A percentile compares a stretch with the other conserved stretches of the same genome.
phyloP scores from a whole-genome alignment of 1,140 invertebrate species.

The Philopotamus ludificatus region DNA sequence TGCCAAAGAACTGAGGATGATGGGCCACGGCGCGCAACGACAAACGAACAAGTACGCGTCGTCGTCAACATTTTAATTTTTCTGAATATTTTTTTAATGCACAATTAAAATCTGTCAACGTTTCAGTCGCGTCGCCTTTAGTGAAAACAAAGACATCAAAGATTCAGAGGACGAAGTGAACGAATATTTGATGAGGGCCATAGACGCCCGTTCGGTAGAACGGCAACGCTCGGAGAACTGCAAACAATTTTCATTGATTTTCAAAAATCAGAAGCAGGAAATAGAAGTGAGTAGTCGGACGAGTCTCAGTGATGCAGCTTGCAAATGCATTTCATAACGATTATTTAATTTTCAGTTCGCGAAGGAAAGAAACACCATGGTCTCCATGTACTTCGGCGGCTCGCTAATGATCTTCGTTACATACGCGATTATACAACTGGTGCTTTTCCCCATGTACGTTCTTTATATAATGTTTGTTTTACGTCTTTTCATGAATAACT shows the following conservation, averaged over 20 bases:
- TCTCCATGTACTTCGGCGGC: slow-evolving; percentile 80
- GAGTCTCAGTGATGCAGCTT: background rate
- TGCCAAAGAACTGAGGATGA: slow-evolving; percentile 82
- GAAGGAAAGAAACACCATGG: slow-evolving; percentile 77
- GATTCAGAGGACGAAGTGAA: slow-evolving; percentile 91
- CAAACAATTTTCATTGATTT: slow-evolving; percentile 75
- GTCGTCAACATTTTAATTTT: background rate
- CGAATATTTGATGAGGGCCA: slow-evolving; percentile 90
- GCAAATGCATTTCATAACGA: background rate
- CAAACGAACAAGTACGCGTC: slow-evolving; percentile 10
- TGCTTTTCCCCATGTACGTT: slow-evolving; percentile 69
- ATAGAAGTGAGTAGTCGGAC: slow-evolving; percentile 68
- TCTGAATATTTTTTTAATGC: too few species aligned
- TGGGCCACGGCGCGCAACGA: slow-evolving; percentile 73
- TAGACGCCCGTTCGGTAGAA: slow-evolving; percentile 92
- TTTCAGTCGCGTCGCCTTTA: slow-evolving; percentile 64
- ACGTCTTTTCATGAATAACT: slow-evolving; percentile 12
- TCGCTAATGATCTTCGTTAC: slow-evolving; percentile 71
- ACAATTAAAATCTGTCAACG: background rate
- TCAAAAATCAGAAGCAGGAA: slow-evolving; percentile 75
- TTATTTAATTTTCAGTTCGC: slow-evolving; percentile 63
- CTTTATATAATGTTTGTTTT: slow-evolving; percentile 35
- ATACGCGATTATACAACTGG: slow-evolving; percentile 63
- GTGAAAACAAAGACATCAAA: slow-evolving; percentile 61
- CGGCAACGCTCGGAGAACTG: slow-evolving; percentile 82